Evolutionary conservation across 2,888 invertebrate genomes (phyloP).

Genomic region (Vannuccia rotundouncinata): DNA sequence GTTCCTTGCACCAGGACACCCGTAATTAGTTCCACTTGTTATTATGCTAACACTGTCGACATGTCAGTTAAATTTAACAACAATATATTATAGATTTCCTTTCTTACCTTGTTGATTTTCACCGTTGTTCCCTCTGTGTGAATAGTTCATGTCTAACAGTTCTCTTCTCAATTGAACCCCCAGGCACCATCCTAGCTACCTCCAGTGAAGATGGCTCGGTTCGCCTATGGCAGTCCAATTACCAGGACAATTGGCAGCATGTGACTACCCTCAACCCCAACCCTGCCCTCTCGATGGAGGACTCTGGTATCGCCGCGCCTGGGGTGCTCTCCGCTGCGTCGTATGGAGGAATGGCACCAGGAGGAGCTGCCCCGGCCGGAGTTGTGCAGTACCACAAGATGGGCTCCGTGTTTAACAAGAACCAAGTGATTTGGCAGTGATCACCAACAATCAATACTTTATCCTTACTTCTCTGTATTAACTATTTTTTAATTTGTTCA

Average conservation of each 20-base stretch:
- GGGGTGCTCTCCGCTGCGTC: neutral
- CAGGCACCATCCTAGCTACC: slow-evolving; percentile 32
- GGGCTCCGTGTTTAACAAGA: neutral
- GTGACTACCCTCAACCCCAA: slow-evolving; percentile 1
- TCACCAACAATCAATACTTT: neutral
- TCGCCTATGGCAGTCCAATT: slow-evolving; percentile 36
- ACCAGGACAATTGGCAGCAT: slow-evolving; percentile 33
- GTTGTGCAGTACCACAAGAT: slow-evolving; percentile 15
- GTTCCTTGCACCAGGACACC: too few relatives aligned
- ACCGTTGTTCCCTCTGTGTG: too few relatives aligned
- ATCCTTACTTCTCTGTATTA: neutral
- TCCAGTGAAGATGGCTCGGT: slow-evolving; percentile 35
- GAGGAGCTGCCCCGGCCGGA: neutral
- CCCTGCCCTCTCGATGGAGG: neutral
- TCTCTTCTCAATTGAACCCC: too few relatives aligned
- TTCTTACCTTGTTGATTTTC: too few relatives aligned
- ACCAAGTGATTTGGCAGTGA: slow-evolving; percentile 20
- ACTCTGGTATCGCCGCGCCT: neutral
- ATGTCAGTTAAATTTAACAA: too few relatives aligned
- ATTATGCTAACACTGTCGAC: too few relatives aligned
- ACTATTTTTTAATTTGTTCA: neutral
- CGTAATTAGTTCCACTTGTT: too few relatives aligned
- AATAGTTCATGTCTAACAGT: too few relatives aligned
- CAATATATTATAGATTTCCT: too few relatives aligned
- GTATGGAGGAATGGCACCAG: neutral